Evolutionary conservation across 2,888 invertebrate species (phyloP), one percentile per base, ranked within the genome.

Genomic region (Eupithecia inturbata): DNA sequence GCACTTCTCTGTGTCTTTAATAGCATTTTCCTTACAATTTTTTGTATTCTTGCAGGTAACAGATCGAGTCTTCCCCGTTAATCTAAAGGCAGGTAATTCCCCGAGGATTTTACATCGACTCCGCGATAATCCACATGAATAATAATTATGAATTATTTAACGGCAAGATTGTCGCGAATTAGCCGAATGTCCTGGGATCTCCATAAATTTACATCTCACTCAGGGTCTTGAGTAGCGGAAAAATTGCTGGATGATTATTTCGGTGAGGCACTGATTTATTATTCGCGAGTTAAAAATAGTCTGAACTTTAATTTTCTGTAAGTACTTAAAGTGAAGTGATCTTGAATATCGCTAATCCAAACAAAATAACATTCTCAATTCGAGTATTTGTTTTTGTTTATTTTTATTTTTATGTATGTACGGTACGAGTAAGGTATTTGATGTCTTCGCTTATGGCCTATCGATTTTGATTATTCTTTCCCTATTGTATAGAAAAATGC

Each of bases 101-200:
- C 70, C 31, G 31, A 66, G 62, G 33, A 69, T 70, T 64, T 72
- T 68, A 66, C 73, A 72, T 76, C 76, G 49, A 75, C 70, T 53
- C 75, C 67, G 70, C 77, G 82, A 81, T 85, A 86, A 87, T 89
- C 84, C 86, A 81, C 86, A 87, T 89, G 88, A 89, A 88, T 90
- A 88, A 87, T 88, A 88, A 87, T 86, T 80, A 80, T 84, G 86
- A 85, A 88, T 89, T 87, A 87, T 88, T 88, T 84, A 84, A 82
- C 81, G 79, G 68, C 75, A 72, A 78, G 79, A 81, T 85, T 84
- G 85, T 85, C 87, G 83, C 78, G 86, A 85, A 89, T 89, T 89
- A 88, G 82, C 81, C 71, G 79, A 85, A 84, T 83, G 81, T 79
- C 78, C 79, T 5, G 41, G 9, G 82, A 87, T 89, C 84, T 87